A percentile compares a stretch with the other conserved stretches of the same genome.
These are phyloP conservation scores for Habroteleia sp. DNA, from an alignment of 2,888 invertebrate species.

Conservation along the genomic window DNA sequence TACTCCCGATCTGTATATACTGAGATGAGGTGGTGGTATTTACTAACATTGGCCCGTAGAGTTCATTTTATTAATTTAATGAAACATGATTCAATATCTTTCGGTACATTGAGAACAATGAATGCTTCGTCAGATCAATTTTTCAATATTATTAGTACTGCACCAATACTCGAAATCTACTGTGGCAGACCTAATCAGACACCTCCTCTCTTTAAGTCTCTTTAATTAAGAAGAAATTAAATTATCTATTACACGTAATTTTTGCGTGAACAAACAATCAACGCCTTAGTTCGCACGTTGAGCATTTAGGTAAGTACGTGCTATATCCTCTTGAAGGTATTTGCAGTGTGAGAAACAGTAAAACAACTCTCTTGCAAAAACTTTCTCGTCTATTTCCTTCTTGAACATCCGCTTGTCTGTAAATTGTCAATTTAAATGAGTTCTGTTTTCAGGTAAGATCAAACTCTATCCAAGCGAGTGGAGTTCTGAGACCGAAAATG, in stretches of 20 bases:
- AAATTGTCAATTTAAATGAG: conserved; percentile 19
- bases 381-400: conserved; percentile 13
- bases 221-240: no score
- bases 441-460: conserved; percentile 71
- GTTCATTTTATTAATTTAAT: no score
- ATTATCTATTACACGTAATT: no score
- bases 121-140: no score
- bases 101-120: no score
- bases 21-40: conserved; percentile 68
- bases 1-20: conserved; percentile 71
- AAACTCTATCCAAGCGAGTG: conserved; percentile 70
- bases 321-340: conserved; percentile 23
- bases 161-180: conserved; percentile 67
- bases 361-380: conserved; percentile 13
- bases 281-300: conserved; percentile 22
- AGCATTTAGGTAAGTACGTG: conserved; percentile 44
- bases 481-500: conserved; percentile 71
- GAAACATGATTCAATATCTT: no score
- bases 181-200: conserved; percentile 80
- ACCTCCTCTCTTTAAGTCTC: conserved; percentile 68
- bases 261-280: conserved; percentile 18
- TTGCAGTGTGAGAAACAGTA: conserved; percentile 10
- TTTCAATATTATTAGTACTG: no score
- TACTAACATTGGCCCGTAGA: no score
- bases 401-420: no score